phyloP scores from a whole-genome alignment of 2,888 invertebrate genomes.

The Apocheima hispidaria region DNA sequence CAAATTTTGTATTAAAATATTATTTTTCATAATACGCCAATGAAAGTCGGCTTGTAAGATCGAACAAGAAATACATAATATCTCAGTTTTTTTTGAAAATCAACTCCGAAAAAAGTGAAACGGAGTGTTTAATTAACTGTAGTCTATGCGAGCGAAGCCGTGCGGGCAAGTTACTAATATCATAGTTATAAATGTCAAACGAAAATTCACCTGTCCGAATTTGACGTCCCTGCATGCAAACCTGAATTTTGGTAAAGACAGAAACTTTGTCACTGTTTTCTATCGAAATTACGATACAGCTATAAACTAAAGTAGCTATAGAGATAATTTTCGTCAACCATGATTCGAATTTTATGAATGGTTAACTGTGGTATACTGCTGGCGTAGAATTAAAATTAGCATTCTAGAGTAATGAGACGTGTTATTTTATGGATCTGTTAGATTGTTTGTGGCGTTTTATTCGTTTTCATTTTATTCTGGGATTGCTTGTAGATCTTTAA shows the following conservation, averaged over 20 bases:
- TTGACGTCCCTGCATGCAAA: neutral
- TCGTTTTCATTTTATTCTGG: neutral
- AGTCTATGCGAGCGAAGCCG: too few relatives aligned
- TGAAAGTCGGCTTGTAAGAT: too few relatives aligned
- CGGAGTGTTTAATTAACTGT: too few relatives aligned
- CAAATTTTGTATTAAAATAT: too few relatives aligned
- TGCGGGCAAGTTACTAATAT: too few relatives aligned
- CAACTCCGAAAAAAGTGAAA: too few relatives aligned
- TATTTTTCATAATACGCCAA: too few relatives aligned
- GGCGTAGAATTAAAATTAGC: slow-evolving; percentile 23
- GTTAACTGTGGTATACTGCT: slow-evolving; percentile 17
- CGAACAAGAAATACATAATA: too few relatives aligned
- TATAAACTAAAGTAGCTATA: slow-evolving; percentile 43
- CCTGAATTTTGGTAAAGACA: neutral
- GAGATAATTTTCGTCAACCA: slow-evolving; percentile 46
- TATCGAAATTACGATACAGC: slow-evolving; percentile 15
- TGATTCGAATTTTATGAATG: slow-evolving; percentile 41
- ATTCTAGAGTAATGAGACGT: slow-evolving; percentile 19
- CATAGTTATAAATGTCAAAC: too few relatives aligned
- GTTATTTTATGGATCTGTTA: slow-evolving; percentile 6
- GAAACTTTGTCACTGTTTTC: neutral
- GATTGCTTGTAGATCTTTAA: neutral
- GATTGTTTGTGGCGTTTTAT: neutral
- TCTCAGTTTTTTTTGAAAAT: too few relatives aligned
- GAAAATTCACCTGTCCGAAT: neutral